Percentiles rank a stretch among this genome's conserved stretches.
Evolutionary conservation across 2,113 vertebrate genomes (phyloP).

Genomic region (Onychostruthus taczanowskii): DNA sequence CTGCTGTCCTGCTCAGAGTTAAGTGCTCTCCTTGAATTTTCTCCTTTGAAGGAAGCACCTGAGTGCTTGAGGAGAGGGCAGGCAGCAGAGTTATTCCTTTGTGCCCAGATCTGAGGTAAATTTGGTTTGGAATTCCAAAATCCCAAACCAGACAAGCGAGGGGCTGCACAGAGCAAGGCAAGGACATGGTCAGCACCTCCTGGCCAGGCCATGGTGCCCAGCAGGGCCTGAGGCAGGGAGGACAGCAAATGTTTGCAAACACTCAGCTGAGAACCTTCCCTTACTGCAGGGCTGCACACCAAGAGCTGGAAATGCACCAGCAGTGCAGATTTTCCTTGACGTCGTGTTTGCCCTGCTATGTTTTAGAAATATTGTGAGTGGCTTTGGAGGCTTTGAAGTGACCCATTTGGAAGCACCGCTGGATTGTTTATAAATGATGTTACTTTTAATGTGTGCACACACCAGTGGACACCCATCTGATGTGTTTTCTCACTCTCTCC

Average conservation of each 20-base stretch:
- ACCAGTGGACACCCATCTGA: neutral
- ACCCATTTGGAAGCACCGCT: neutral
- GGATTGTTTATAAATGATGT: neutral
- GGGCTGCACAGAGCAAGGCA: neutral
- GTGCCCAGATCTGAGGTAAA: neutral
- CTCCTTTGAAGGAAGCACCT: neutral
- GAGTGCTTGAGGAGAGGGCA: neutral
- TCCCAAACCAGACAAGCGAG: neutral
- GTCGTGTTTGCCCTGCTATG: fast-evolving
- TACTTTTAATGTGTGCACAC: neutral
- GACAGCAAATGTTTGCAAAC: neutral
- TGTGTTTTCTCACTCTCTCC: neutral
- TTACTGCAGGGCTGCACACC: neutral
- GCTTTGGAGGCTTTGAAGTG: neutral
- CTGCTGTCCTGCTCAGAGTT: neutral
- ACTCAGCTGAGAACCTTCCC: neutral
- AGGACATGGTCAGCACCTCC: neutral
- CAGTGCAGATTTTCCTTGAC: neutral
- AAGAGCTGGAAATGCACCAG: neutral
- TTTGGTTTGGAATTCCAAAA: neutral
- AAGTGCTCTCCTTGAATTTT: fast-evolving
- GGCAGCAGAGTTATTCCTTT: neutral
- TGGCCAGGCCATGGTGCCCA: neutral
- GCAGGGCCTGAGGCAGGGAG: neutral
- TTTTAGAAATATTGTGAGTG: neutral